Evolutionary conservation across 2,888 invertebrate genomes (phyloP), one percentile per base, ranked within the genome.

Genomic region (Pristionchus exspectatus): DNA sequence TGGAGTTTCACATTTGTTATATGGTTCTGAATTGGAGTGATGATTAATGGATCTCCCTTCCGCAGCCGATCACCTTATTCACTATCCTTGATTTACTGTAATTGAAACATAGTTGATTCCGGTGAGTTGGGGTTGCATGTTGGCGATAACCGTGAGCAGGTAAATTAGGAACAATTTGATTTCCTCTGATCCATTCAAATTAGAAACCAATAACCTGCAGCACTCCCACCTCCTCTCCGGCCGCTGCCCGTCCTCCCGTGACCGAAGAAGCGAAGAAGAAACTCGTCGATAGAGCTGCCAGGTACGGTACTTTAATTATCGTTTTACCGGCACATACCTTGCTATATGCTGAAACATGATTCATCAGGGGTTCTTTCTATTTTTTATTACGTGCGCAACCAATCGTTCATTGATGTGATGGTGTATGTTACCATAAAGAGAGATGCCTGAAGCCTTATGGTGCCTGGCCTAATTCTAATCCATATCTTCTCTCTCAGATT

Each of bases 231-330:
- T 33, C 38, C 14, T 87, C 87, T 27, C 66, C 87, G 16, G 27
- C 87, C 56, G 69, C 44, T 27, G 50, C 69, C 50, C 87, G 87
- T 44, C 87, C 87, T 59, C 74, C 77, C 0, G 50, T 89, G 1
- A n/a, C 21, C 27, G 89, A 83, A 18, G 89, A 81, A 33, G 9
- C 81, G 63, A 89, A 83, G 66, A 44, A 81, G 38, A 89, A 89
- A 30, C 89, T 89, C 33, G 63, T 63, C 38, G 66, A 59, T 9
- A 56, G 89, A 24, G 91, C 91, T 33, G 90, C 86, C 85, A 90
- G 91, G 91, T 91, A 30, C 9, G 27, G 44, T 50, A 50, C 44
- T 50, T 12, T 50, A 50, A 7, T 10, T 3, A 50, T 50, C 9
- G 44, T 0, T 50, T 50, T 50, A 50, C 9, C 7, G 44, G 0